Percentiles rank a stretch among this genome's conserved stretches.
Conservation (phyloP, 2,113 vertebrate species). For the Zootoca vivipara region DNA sequence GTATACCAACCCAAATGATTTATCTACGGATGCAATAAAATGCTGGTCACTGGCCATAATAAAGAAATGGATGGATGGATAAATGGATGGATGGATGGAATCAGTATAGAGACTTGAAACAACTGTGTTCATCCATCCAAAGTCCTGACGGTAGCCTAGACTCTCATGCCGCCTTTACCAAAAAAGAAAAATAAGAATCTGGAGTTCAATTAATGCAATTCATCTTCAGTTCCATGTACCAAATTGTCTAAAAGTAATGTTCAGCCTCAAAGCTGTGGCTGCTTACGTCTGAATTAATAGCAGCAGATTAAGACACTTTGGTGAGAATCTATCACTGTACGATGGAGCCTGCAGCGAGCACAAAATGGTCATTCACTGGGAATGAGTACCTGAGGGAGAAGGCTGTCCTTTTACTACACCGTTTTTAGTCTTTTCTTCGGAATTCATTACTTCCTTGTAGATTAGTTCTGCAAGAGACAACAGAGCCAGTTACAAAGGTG, state of each 20-base stretch:
- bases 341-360: not conserved
- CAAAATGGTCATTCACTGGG: constrained; percentile 65
- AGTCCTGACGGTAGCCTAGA: not conserved
- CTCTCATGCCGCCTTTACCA: not conserved
- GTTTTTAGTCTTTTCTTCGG: constrained; percentile 99
- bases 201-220: not conserved
- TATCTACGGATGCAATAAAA: not conserved
- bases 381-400: constrained; percentile 99
- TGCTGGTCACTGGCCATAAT: too few species aligned
- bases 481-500: constrained; percentile 21
- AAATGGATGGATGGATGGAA: not conserved
- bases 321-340: not conserved
- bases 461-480: constrained; percentile 88
- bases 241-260: not conserved
- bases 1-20: not conserved
- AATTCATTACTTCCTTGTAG: constrained; percentile 99
- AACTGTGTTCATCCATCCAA: not conserved
- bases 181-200: not conserved
- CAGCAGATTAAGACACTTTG: not conserved
- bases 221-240: not conserved
- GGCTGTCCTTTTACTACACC: constrained; percentile 99
- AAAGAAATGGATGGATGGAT: too few species aligned
- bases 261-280: not conserved
- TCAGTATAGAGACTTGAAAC: not conserved
- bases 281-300: not conserved